phyloP scores from a whole-genome alignment of 2,888 invertebrate species.

The Heliconius ismenius region DNA sequence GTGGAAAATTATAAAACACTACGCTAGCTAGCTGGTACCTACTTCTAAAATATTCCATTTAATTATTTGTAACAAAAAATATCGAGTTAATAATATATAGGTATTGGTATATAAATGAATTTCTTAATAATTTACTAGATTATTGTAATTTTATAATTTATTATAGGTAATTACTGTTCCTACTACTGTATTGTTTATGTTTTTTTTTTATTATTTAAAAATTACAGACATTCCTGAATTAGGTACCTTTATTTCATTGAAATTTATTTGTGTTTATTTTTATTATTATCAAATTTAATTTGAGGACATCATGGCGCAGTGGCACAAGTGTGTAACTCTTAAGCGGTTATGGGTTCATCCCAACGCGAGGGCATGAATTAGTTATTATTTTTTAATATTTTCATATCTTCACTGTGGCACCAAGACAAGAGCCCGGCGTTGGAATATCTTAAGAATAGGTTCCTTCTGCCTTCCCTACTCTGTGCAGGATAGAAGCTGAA shows the following conservation, averaged over 20 bases:
- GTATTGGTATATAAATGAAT: not conserved
- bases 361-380: too few relatives aligned
- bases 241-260: not conserved
- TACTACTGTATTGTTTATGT: not conserved
- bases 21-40: not conserved
- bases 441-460: too few relatives aligned
- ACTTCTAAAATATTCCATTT: conserved; percentile 1
- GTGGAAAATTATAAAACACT: not conserved
- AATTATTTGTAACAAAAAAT: conserved; percentile 5
- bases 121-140: not conserved
- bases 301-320: too few relatives aligned
- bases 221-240: too few relatives aligned
- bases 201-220: not conserved
- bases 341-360: too few relatives aligned
- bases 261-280: not conserved
- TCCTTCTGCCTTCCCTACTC: too few relatives aligned
- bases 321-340: too few relatives aligned
- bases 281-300: not conserved
- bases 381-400: too few relatives aligned
- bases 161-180: not conserved
- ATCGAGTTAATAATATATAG: not conserved
- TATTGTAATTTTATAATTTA: not conserved
- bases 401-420: too few relatives aligned
- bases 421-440: too few relatives aligned
- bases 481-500: too few relatives aligned